Evolutionary conservation across 2,888 invertebrate genomes (phyloP), one percentile per base, ranked within the genome.

Genomic region (Macrosiphum euphorbiae): DNA sequence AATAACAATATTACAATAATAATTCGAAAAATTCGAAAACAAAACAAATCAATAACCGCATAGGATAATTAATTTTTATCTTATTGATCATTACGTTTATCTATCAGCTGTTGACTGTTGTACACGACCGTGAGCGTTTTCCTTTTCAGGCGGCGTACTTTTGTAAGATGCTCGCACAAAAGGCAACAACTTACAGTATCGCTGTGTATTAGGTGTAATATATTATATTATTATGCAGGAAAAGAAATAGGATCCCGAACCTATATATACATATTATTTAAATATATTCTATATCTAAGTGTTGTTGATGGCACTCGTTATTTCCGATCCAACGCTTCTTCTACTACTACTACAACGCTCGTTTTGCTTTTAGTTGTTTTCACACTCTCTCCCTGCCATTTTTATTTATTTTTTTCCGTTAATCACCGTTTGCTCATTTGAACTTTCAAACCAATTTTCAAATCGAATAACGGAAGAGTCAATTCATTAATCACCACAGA

Each of bases 401-500:
- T 47, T 61, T 61, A 55, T 87, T 86, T 91, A 58, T 61, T 24
- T 26, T 55, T 91, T 41, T 67, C n/a, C 26, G 28, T 28, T 67
- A 47, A 47, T n/a, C 8, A 28, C 67, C 92, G 20, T 50, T 35
- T 24, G 44, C 11, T 55, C 20, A 24, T 50, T 67, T 28, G 84
- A 52, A 90, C 90, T 91, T 91, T 85, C 44, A 85, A 58, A 47
- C 10, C 44, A 47, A 41, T 85, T 85, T 20, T 91, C 5, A 58
- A 86, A 85, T 35, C 47, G 35, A 90, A 90, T 47, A 85, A 85
- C 35, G 8, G 52, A 55, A 28, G 35, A 55, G 28, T 41, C 52
- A 55, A 55, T 85, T 44, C 85, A 91, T 91, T 85, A 91, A 91
- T 91, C 91, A 47, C 26, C 35, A 11, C 28, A 10, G 58, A 16